phyloP scores from a whole-genome alignment of 2,888 invertebrate genomes.

The Cynaeus angustus region DNA sequence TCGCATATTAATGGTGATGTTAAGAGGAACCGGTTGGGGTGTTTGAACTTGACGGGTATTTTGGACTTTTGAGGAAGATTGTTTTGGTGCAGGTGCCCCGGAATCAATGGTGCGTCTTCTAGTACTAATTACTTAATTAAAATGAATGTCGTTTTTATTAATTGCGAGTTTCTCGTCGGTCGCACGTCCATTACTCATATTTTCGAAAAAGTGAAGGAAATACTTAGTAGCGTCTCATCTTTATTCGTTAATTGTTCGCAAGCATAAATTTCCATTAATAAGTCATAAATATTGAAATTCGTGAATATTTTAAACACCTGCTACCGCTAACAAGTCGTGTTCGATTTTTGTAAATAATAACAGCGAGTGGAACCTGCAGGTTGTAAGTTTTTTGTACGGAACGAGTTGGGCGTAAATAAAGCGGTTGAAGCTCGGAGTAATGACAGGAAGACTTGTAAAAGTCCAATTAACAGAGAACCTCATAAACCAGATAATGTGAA shows the following conservation, averaged over 20 bases:
- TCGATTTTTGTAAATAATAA: constrained; percentile 40
- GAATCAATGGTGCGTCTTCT: constrained; percentile 5
- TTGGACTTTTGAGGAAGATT: constrained; percentile 2
- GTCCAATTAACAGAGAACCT: constrained; percentile 47
- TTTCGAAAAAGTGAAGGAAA: constrained; percentile 13
- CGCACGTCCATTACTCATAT: constrained; percentile 13
- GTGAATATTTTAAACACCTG: constrained; percentile 47
- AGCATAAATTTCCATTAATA: constrained; percentile 48
- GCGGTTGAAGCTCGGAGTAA: constrained; percentile 32
- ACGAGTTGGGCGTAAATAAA: constrained; percentile 35
- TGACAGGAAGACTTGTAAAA: constrained; percentile 48
- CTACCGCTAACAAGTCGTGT: constrained; percentile 42
- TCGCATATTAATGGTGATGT: constrained; percentile 25
- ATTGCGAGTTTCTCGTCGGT: background rate
- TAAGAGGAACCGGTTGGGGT: constrained; percentile 31
- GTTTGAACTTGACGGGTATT: constrained; percentile 20
- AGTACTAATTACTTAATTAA: constrained; percentile 34
- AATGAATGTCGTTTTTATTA: constrained; percentile 31
- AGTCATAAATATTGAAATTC: constrained; percentile 46
- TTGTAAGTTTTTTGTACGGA: constrained; percentile 13
- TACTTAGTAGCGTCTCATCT: constrained; percentile 30
- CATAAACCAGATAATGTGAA: constrained; percentile 45
- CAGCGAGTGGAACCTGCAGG: constrained; percentile 20
- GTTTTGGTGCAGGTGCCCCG: background rate
- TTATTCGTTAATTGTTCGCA: constrained; percentile 44